Evolutionary conservation across 2,113 vertebrate genomes (phyloP).

Genomic region (Calonectris borealis): DNA sequence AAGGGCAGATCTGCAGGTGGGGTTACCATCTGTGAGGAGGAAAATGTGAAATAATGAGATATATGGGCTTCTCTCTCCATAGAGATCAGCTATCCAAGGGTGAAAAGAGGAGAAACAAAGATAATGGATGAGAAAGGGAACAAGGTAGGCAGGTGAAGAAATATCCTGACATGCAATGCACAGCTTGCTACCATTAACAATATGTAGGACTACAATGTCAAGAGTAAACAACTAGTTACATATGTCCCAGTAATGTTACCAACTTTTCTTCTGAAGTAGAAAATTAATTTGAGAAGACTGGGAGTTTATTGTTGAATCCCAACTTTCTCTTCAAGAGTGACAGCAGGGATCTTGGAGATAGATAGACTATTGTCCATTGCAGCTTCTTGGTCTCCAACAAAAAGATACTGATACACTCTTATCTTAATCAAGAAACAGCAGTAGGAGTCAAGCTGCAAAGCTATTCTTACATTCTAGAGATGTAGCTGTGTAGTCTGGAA

Average conservation of each 20-base stretch:
- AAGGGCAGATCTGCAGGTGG: constrained; percentile 55
- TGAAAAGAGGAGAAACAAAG: constrained; percentile 38
- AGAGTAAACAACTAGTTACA: not conserved
- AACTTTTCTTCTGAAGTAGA: not conserved
- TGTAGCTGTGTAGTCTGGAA: not conserved
- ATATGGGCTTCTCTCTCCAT: not conserved
- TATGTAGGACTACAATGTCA: not conserved
- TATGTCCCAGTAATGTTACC: not conserved
- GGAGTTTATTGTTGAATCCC: not conserved
- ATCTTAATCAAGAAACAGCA: not conserved
- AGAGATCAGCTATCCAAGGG: constrained; percentile 34
- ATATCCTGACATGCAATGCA: not conserved
- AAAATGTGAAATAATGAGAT: constrained; percentile 50
- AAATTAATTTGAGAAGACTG: not conserved
- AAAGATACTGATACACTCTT: not conserved
- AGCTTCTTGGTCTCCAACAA: not conserved
- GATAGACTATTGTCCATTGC: not conserved
- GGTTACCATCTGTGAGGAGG: constrained; percentile 46
- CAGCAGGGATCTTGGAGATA: not conserved
- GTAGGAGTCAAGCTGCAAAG: not conserved
- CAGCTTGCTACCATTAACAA: constrained; percentile 3
- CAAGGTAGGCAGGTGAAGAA: constrained; percentile 25
- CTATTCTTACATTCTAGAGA: not conserved
- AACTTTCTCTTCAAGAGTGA: not conserved
- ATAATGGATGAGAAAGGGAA: not conserved